Evolutionary conservation across 2,113 vertebrate species (phyloP), one percentile per base, ranked within the genome.

Genomic region (Phainopepla nitens): DNA sequence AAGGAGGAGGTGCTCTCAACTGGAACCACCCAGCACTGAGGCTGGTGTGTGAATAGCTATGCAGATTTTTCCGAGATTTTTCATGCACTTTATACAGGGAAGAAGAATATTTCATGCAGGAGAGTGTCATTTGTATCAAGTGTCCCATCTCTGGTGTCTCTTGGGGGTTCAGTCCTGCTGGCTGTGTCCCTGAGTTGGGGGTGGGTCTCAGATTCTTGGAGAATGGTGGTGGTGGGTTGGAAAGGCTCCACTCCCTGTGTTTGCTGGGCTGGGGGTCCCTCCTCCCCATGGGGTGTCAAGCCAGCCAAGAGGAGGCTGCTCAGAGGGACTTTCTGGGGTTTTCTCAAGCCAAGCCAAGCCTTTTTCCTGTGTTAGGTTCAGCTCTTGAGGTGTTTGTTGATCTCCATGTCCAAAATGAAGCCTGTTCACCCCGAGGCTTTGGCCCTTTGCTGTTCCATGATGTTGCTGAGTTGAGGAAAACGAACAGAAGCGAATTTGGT

Each of bases 71-170:
- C 92, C 88, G 68, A 76, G 72, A 20, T 75, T 94, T 94, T 93
- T 95, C 90, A 95, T 90, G 96, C 96, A 97, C 96, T 97, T 96
- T 97, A 97, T 92, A 36, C 47, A 35, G 61, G 80, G 72, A 56
- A 80, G 79, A 35, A n/a, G 76, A 66, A 23, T 50, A 73, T 54
- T 80, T 73, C 35, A 33, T n/a, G 89, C 93, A 81, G 80, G 94
- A 90, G 39, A 14, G 53, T 45, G 75, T 72, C 0, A 17, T 15
- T 53, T 36, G 44, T 49, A 7, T 29, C 0, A 0, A 27, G 56
- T 6, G 21, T 82, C 92, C 73, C 83, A 7, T 27, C 77, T 81
- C 76, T 35, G 6, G 64, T 21, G 39, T 62, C 65, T 68, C 65
- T 49, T 0, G 0, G 65, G 24, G 42, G 4, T 28, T 39, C 28